Evolutionary conservation across 1,140 invertebrate species (phyloP), one percentile per base, ranked within the genome.

Genomic region (Drosophila lacertosa): DNA sequence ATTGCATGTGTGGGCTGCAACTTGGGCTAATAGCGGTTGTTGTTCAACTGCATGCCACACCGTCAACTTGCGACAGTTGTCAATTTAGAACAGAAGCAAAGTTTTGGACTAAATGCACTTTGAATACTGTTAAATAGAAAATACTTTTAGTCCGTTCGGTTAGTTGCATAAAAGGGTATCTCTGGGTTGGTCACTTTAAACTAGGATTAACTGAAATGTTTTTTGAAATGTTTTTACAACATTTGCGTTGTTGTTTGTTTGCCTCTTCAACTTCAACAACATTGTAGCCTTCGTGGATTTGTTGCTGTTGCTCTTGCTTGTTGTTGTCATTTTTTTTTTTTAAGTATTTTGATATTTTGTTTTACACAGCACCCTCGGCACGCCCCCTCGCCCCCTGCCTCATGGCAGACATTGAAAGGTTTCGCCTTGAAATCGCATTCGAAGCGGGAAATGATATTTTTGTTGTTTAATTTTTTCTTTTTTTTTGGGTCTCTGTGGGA

Each of bases 381-480:
- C 29, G 18, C 65, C 64, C 35, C 57, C 39, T 39, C 37, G 16
- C 47, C 26, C 26, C 47, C 22, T 37, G 39, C 65, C 65, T 47
- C 65, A 62, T 62, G 47, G 57, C 47, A 24, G 57, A 45, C 53
- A 57, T 65, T 58, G 62, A 58, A 71, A 65, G 66, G 65, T 68
- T 62, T 68, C 65, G 57, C 67, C 67, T 71, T 71, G 68, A 51
- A 71, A 59, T 63, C 48, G 62, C 53, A 71, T 71, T 71, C 60
- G 62, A 71, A 71, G 42, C 51, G 68, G 60, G 68, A 74, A 80
- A 78, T 79, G 58, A 79, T 80, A 72, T 75, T 74, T 79, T 50
- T 59, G 50, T 24, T 39, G 24, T 51, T 37, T 60, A 44, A 66
- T 57, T 77, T 29, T 37, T 15, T 48, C 10, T 50, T 18, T 54